phyloP scores from a whole-genome alignment of 2,113 vertebrate species.

The Anoplopoma fimbria region DNA sequence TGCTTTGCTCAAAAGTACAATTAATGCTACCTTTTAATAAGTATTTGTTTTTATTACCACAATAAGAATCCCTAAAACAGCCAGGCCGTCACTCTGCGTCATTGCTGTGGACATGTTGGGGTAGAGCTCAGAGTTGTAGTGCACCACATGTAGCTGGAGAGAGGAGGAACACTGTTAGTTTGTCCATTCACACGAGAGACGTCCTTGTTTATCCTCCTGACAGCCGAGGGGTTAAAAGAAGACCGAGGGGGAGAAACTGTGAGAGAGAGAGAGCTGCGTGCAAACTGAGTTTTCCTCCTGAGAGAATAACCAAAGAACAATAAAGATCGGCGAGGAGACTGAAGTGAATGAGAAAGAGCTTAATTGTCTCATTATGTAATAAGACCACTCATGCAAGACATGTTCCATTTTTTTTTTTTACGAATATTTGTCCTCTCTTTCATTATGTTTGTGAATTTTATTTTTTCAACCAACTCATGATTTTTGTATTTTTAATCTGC shows the following conservation, averaged over 20 bases:
- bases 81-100: slow-evolving; percentile 84
- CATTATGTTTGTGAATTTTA: neutral
- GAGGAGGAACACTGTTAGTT: slow-evolving; percentile 17
- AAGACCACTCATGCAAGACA: slow-evolving; percentile 5
- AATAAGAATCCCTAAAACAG: slow-evolving; percentile 90
- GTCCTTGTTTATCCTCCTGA: neutral
- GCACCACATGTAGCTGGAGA: slow-evolving; percentile 90
- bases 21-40: neutral
- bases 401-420: neutral
- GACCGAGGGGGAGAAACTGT: neutral
- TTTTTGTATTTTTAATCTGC: neutral
- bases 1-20: neutral
- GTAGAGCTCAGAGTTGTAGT: slow-evolving; percentile 89
- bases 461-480: neutral
- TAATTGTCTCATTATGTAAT: slow-evolving; percentile 50
- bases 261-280: slow-evolving; percentile 4
- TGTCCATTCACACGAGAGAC: neutral
- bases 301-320: neutral
- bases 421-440: neutral
- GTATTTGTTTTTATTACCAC: slow-evolving; percentile 47
- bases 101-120: slow-evolving; percentile 84
- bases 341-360: slow-evolving; percentile 21
- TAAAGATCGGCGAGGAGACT: neutral
- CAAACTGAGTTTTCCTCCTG: neutral
- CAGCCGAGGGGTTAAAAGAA: slow-evolving; percentile 1